A percentile compares a stretch with the other conserved stretches of the same genome.
These are phyloP conservation scores for Zygothrica quintamaculata DNA, from an alignment of 2,888 invertebrate species.

Conservation along the genomic window DNA sequence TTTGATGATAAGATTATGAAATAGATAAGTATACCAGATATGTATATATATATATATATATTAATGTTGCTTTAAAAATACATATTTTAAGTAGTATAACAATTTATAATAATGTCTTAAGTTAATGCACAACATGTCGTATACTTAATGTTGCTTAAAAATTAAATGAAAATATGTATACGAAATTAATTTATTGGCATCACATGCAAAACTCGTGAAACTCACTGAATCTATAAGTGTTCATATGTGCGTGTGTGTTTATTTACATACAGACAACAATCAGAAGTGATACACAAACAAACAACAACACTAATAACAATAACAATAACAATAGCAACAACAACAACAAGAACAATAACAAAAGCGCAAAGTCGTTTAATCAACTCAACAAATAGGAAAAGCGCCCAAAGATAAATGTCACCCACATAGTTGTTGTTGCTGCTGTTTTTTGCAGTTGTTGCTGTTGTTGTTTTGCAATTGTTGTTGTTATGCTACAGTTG, in stretches of 20 bases:
- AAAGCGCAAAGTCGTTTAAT: conserved; percentile 51
- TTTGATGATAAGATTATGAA: too few relatives aligned
- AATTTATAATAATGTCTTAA: not conserved
- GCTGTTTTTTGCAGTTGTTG: not conserved
- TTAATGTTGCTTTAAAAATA: not conserved
- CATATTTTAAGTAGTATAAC: not conserved
- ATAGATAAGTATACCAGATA: not conserved
- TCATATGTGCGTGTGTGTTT: conserved; percentile 9
- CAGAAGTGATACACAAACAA: conserved; percentile 30
- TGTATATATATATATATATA: too few relatives aligned
- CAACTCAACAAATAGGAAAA: conserved; percentile 52
- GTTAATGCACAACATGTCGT: conserved; percentile 14
- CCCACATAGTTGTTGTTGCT: conserved; percentile 16
- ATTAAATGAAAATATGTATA: not conserved
- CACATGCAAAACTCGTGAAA: conserved; percentile 39
- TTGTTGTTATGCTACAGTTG: conserved; percentile 30
- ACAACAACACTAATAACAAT: too few relatives aligned
- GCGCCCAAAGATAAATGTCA: conserved; percentile 47
- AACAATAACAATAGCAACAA: too few relatives aligned
- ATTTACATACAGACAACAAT: conserved; percentile 38
- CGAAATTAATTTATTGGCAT: conserved; percentile 19
- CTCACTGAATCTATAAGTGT: conserved; percentile 3
- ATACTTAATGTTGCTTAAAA: conserved; percentile 32
- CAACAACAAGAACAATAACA: conserved; percentile 23
- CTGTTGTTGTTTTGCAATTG: conserved; percentile 6